phyloP scores from a whole-genome alignment of 2,888 invertebrate species.

The Sclerodermus sp. region DNA sequence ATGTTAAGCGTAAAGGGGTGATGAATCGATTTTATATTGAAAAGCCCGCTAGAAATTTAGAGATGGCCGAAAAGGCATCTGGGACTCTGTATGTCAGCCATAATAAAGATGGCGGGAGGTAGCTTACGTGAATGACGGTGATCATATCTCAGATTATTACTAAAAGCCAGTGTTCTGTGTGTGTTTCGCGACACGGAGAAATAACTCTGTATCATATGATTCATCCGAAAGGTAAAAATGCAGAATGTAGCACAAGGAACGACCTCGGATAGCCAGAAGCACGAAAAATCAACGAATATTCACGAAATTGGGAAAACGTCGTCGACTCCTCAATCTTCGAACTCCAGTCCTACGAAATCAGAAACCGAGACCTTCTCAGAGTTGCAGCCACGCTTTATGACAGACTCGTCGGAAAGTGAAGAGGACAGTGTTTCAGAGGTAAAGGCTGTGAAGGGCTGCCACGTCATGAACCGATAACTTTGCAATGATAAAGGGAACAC shows the following conservation, averaged over 20 bases:
- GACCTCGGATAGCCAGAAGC: slow-evolving; percentile 75
- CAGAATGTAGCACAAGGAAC: slow-evolving; percentile 85
- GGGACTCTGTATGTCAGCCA: slow-evolving; percentile 65
- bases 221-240: slow-evolving; percentile 77
- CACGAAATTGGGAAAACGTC: slow-evolving; percentile 59
- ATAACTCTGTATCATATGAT: slow-evolving; percentile 59
- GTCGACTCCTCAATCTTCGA: slow-evolving; percentile 81
- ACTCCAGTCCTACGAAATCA: slow-evolving; percentile 81
- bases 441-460: slow-evolving; percentile 51
- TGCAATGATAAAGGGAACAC: background rate
- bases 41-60: too few species aligned
- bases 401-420: slow-evolving; percentile 93
- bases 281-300: slow-evolving; percentile 64
- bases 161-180: slow-evolving; percentile 48
- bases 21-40: too few species aligned
- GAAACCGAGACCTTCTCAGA: slow-evolving; percentile 82
- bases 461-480: slow-evolving; percentile 19
- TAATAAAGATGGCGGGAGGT: slow-evolving; percentile 78
- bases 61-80: slow-evolving; percentile 67
- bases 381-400: slow-evolving; percentile 84
- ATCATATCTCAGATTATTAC: slow-evolving; percentile 47
- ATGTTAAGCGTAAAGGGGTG: too few species aligned
- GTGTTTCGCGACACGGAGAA: slow-evolving; percentile 44
- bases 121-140: slow-evolving; percentile 59
- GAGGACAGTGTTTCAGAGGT: slow-evolving; percentile 97